phyloP scores from a whole-genome alignment of 2,797 vertebrate genomes.

The Amphiprion clarkii region DNA sequence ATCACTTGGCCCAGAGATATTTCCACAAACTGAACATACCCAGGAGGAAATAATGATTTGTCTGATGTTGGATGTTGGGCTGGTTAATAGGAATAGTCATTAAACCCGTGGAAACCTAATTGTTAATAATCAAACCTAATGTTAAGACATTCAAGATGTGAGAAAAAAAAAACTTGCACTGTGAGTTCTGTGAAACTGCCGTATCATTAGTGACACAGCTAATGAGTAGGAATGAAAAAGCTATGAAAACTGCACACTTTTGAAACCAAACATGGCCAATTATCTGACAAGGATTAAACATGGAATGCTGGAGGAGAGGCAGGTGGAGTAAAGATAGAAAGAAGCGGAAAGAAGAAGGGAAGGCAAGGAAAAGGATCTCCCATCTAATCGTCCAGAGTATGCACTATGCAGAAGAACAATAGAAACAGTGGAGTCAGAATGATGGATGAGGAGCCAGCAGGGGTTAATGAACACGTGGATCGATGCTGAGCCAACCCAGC shows the following conservation, averaged over 20 bases:
- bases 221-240: neutral
- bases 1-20: slow-evolving; percentile 19
- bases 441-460: slow-evolving; percentile 77
- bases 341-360: neutral
- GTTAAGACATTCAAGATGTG: slow-evolving; percentile 2
- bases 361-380: neutral
- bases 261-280: neutral
- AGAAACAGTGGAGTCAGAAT: slow-evolving; percentile 57
- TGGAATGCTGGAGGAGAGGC: neutral
- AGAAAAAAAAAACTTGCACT: neutral
- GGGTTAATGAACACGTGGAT: slow-evolving; percentile 75
- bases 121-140: slow-evolving; percentile 1
- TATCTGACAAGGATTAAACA: neutral
- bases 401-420: slow-evolving; percentile 48
- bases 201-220: slow-evolving; percentile 6
- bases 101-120: slow-evolving; percentile 5
- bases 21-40: slow-evolving; percentile 24
- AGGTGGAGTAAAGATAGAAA: neutral
- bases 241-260: slow-evolving; percentile 13
- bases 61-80: slow-evolving; percentile 8
- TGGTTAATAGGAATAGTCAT: slow-evolving; percentile 18
- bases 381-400: slow-evolving; percentile 25
- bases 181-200: slow-evolving; percentile 14
- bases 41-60: slow-evolving; percentile 11
- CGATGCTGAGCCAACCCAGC: slow-evolving; percentile 58